Base-by-base conservation (phyloP, 2,113 vertebrate genomes). In the Gallinago paraguaiae region DNA sequence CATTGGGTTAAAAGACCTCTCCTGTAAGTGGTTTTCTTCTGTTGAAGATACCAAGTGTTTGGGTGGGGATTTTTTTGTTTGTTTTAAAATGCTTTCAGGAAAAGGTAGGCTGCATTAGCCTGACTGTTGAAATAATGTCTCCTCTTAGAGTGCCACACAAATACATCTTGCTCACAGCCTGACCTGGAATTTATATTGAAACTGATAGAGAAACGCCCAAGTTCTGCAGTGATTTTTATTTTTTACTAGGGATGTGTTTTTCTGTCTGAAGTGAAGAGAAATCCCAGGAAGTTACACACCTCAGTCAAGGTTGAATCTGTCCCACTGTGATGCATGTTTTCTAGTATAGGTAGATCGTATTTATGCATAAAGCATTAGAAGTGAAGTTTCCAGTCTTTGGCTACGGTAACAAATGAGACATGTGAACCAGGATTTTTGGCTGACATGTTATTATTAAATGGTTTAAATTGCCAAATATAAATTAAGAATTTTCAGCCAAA, bases 371-470 rank as follows among this genome's bases (percentile, higher is more conserved):
- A 86, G 43, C 65, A 63, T 85, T 45, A 63, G 79, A 88, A 50
- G 51, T 76, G 67, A 90, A 77, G 79, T 94, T 96, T 72, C 64
- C 92, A 88, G 86, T 97, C 92, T 95, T 94, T 92, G 91, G 35
- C 87, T 88, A 28, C 77, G 93, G 71, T 91, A 92, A 93, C 88
- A 97, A 96, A 70, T 90, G 72, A 97, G 83, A 59, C 63, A 27
- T 81, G 27, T 60, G 86, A 95, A 48, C 71, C 60, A 95, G 76
- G 48, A 68, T 69, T 96, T 93, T 86, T 88, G 77, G 61, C 83
- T 90, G 64, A 45, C 3, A 6, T 74, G 28, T 86, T 86, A 59
- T 4, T 86, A 48, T 90, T 77, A 91, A 96, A 50, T 69, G 20
- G 13, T 80, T 79, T 83, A 64, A 72, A 75, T 90, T 95, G 92